Percentiles rank a stretch among this genome's conserved stretches.
phyloP scores from a whole-genome alignment of 2,888 invertebrate species.

The Choristoneura rosaceana region DNA sequence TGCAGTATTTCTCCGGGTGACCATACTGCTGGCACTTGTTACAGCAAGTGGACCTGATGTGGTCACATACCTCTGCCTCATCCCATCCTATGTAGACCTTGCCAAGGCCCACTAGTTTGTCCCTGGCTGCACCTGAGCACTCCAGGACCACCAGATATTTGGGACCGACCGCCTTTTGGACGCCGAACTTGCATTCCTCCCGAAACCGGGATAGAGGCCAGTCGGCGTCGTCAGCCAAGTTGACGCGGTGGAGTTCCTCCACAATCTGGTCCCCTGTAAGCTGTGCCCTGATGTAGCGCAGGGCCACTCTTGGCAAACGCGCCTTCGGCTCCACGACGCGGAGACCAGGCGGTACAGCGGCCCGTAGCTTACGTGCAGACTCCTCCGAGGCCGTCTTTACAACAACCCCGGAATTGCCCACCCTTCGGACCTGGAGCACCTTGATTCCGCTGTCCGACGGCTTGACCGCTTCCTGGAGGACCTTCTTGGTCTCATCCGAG shows the following conservation, averaged over 20 bases:
- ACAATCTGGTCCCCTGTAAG: background rate
- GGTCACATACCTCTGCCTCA: slow-evolving; percentile 31
- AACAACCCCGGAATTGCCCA: slow-evolving; percentile 41
- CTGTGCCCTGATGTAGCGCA: background rate
- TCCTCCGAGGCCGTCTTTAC: slow-evolving; percentile 35
- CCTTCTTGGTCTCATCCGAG: slow-evolving; percentile 27
- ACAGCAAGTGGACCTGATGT: slow-evolving; percentile 45
- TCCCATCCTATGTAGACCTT: slow-evolving; percentile 46
- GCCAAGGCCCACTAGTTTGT: background rate
- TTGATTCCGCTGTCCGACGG: slow-evolving; percentile 1
- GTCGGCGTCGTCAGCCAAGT: slow-evolving; percentile 20
- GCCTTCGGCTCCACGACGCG: slow-evolving; percentile 14
- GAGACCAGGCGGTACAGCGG: slow-evolving; percentile 20
- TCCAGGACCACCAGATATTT: slow-evolving; percentile 38
- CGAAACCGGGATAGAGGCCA: background rate
- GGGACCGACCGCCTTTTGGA: background rate
- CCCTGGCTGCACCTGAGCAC: slow-evolving; percentile 28
- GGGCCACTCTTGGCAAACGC: slow-evolving; percentile 25
- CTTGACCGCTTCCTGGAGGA: background rate
- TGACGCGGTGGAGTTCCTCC: slow-evolving; percentile 26
- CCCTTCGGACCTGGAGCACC: slow-evolving; percentile 19
- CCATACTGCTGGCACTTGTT: slow-evolving; percentile 55
- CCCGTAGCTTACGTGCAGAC: slow-evolving; percentile 19
- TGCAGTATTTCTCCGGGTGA: slow-evolving; percentile 51
- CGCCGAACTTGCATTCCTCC: slow-evolving; percentile 1